Conservation (phyloP, 2,113 vertebrate genomes). For the Sitta europaea region DNA sequence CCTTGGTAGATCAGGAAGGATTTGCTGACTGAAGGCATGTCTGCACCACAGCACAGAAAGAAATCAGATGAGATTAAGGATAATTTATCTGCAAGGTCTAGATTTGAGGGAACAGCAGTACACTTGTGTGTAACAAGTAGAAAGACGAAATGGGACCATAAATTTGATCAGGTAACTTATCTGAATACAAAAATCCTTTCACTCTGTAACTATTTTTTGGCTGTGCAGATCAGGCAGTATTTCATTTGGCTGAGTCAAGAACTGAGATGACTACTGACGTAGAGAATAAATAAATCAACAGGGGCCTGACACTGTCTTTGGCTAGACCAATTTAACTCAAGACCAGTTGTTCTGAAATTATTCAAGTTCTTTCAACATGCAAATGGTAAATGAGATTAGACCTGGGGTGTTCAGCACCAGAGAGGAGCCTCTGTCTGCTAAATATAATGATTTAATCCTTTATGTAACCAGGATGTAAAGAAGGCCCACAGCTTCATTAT, state of each 20-base stretch:
- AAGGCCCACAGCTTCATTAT: neutral
- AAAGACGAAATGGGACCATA: neutral
- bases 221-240: neutral
- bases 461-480: neutral
- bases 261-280: neutral
- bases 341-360: constrained; percentile 10
- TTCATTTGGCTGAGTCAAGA: neutral
- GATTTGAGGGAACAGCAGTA: neutral
- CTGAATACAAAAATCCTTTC: neutral
- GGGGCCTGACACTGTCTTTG: neutral
- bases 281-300: neutral
- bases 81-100: neutral
- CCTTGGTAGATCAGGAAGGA: neutral
- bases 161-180: neutral
- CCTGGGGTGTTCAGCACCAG: neutral
- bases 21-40: constrained; percentile 4
- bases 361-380: neutral
- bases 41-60: neutral
- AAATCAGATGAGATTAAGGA: neutral
- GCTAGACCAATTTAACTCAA: neutral
- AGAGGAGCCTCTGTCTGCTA: neutral
- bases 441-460: neutral
- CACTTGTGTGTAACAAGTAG: neutral
- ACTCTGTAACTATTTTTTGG: neutral
- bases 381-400: neutral